Conservation (phyloP, 2,888 invertebrate species). For the Papilio demoleus region DNA sequence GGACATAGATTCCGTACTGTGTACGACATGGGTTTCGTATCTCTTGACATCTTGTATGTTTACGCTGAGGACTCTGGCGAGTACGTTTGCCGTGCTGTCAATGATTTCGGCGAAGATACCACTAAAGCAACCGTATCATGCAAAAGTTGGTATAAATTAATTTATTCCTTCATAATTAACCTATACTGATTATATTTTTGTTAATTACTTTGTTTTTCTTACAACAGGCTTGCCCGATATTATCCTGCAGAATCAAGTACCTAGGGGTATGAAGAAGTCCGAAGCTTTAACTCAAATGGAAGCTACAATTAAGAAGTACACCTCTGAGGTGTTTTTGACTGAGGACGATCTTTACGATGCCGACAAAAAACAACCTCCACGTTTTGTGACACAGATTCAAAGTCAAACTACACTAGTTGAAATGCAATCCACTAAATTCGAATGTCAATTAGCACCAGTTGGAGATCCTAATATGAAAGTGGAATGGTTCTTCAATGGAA, state of each 20-base stretch:
- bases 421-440: constrained; percentile 95
- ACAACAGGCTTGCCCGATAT: constrained; percentile 90
- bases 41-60: constrained; percentile 95
- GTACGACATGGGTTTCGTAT: constrained; percentile 97
- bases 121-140: constrained; percentile 93
- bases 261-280: constrained; percentile 95
- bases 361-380: constrained; percentile 95
- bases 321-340: constrained; percentile 94
- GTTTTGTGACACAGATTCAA: constrained; percentile 95
- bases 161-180: too few relatives aligned
- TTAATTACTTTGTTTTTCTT: background rate
- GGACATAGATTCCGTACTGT: constrained; percentile 96
- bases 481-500: constrained; percentile 98
- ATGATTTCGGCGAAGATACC: constrained; percentile 95
- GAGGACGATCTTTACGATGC: constrained; percentile 97
- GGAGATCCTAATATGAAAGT: constrained; percentile 98
- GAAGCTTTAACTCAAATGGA: constrained; percentile 97
- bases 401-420: constrained; percentile 92
- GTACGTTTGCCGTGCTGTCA: constrained; percentile 95
- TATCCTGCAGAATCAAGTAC: constrained; percentile 95
- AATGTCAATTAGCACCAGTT: constrained; percentile 95
- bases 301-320: constrained; percentile 97
- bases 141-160: constrained; percentile 85
- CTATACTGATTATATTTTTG: too few relatives aligned
- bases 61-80: constrained; percentile 98